Evolutionary conservation across 1,140 invertebrate genomes (phyloP).

Genomic region (Meteorus sp.): DNA sequence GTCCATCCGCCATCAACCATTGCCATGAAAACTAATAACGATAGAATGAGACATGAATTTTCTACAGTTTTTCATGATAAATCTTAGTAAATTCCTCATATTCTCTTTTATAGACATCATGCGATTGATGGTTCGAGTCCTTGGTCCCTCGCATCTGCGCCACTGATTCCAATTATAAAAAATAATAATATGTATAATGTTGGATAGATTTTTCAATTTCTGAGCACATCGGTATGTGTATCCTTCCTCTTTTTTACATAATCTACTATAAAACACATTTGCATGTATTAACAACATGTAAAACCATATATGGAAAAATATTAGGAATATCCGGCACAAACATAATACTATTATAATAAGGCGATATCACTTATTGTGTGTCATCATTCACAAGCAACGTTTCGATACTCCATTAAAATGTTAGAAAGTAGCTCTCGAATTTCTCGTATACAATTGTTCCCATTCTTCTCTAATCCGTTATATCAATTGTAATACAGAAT

Average conservation of each 20-base stretch:
- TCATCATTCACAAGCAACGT: constrained; percentile 6
- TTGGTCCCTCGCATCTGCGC: constrained; percentile 15
- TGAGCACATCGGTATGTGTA: background rate
- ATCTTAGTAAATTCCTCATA: constrained; percentile 1
- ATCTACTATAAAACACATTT: constrained; percentile 7
- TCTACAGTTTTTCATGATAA: too few species aligned
- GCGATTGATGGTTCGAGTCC: background rate
- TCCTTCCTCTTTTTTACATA: background rate
- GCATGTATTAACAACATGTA: constrained; percentile 25
- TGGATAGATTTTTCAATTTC: constrained; percentile 18
- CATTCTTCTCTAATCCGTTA: too few species aligned
- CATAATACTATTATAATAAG: constrained; percentile 26
- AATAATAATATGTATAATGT: background rate
- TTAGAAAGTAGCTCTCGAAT: too few species aligned
- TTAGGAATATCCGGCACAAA: constrained; percentile 25
- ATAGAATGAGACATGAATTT: too few species aligned
- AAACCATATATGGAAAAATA: constrained; percentile 26
- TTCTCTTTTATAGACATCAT: background rate
- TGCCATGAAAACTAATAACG: too few species aligned
- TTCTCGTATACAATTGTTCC: too few species aligned
- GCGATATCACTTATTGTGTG: constrained; percentile 21
- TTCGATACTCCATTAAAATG: background rate
- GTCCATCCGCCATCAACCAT: background rate
- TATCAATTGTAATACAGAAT: too few species aligned
- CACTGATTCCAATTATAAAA: too few species aligned